phyloP scores from a whole-genome alignment of 2,113 vertebrate species.

The Thamnophis sirtalis region DNA sequence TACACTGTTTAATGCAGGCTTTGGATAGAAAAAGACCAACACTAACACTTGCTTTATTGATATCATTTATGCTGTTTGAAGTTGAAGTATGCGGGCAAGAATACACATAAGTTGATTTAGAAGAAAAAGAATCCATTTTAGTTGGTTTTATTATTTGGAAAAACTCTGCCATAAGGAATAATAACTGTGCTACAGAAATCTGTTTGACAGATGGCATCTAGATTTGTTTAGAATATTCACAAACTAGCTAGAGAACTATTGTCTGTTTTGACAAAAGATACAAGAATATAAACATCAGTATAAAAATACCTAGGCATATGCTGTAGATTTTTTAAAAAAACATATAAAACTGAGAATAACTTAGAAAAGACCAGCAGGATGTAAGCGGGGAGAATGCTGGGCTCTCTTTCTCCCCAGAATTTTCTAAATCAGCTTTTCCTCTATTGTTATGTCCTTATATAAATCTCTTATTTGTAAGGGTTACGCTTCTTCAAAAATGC shows the following conservation, averaged over 20 bases:
- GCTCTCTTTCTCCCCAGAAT: not conserved
- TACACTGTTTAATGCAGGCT: not conserved
- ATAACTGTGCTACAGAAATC: conserved; percentile 53
- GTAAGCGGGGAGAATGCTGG: conserved; percentile 24
- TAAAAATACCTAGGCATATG: not conserved
- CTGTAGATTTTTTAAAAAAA: not conserved
- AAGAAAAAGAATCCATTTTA: not conserved
- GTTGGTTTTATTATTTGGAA: not conserved
- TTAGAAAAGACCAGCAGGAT: conserved; percentile 12
- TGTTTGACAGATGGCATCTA: conserved; percentile 64
- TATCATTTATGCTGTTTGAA: not conserved
- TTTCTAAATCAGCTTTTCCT: conserved; percentile 6
- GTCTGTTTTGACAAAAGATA: conserved; percentile 1
- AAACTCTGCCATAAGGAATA: conserved; percentile 26
- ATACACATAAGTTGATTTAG: not conserved
- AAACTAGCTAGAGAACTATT: conserved; percentile 44
- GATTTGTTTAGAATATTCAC: conserved; percentile 48
- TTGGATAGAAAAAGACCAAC: not conserved
- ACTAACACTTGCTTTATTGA: not conserved
- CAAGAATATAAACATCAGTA: conserved; percentile 13
- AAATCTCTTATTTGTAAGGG: not conserved
- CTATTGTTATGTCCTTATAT: not conserved
- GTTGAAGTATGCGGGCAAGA: not conserved
- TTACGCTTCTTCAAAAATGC: not conserved
- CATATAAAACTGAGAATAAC: conserved; percentile 26